These are phyloP conservation scores for Chaenocephalus aceratus DNA, from an alignment of 2,113 vertebrate genomes.

Conservation along the genomic window DNA sequence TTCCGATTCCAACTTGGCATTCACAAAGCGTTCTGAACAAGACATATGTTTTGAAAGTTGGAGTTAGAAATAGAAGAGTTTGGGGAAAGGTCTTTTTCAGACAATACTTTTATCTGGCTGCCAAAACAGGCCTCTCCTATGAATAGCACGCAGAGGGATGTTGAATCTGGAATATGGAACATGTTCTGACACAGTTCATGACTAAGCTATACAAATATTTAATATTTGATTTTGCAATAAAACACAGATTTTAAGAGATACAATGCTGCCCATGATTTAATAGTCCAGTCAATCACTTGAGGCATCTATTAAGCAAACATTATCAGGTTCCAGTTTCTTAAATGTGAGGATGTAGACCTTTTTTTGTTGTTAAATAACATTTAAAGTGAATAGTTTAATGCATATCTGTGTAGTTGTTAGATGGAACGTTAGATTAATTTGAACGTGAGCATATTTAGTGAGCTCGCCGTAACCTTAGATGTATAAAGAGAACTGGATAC, in stretches of 20 bases:
- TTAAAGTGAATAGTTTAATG: neutral
- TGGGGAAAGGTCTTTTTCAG: conserved; percentile 2
- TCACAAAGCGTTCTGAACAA: neutral
- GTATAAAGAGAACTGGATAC: no score
- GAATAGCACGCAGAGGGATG: conserved; percentile 17
- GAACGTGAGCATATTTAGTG: neutral
- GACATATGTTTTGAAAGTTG: conserved; percentile 26
- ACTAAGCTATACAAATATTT: conserved; percentile 27
- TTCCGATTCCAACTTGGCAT: conserved; percentile 6
- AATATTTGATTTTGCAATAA: neutral
- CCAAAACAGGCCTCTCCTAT: conserved; percentile 23
- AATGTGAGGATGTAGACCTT: neutral
- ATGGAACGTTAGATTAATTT: neutral
- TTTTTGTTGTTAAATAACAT: neutral
- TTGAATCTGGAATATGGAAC: conserved; percentile 25
- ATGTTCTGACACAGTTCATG: conserved; percentile 29
- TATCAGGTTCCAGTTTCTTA: neutral
- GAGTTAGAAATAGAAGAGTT: neutral
- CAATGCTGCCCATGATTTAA: neutral
- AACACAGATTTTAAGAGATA: neutral
- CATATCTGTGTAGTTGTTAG: neutral
- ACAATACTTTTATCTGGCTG: conserved; percentile 18
- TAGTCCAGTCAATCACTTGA: neutral
- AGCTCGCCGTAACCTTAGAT: neutral
- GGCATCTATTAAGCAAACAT: neutral